Evolutionary conservation across 2,888 invertebrate genomes (phyloP).

Genomic region (Eudasyphora cyanicolor): DNA sequence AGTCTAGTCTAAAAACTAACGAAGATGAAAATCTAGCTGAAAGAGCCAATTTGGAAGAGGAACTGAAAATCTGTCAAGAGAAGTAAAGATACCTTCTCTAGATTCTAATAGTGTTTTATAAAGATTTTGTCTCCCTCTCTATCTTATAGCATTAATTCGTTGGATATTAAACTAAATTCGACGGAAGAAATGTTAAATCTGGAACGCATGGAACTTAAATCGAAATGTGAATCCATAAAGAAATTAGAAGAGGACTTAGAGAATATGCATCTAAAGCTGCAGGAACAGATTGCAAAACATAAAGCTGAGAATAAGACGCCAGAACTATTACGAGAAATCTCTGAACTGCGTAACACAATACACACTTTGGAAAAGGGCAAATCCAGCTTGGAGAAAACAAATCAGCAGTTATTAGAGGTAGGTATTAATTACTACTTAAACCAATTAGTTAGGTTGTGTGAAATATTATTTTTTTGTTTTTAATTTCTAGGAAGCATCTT

Average conservation of each 20-base stretch:
- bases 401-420: conserved; percentile 56
- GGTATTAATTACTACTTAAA: no score
- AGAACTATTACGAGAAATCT: conserved; percentile 48
- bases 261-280: conserved; percentile 43
- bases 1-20: conserved; percentile 39
- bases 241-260: conserved; percentile 61
- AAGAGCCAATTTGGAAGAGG: conserved; percentile 49
- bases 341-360: conserved; percentile 43
- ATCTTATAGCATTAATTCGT: conserved; percentile 38
- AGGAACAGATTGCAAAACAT: conserved; percentile 37
- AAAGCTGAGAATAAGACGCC: conserved; percentile 13
- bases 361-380: conserved; percentile 53
- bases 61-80: conserved; percentile 54
- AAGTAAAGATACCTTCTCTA: conserved; percentile 44
- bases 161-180: conserved; percentile 58
- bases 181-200: conserved; percentile 54
- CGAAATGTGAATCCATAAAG: conserved; percentile 49
- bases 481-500: conserved; percentile 42
- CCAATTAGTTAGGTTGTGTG: no score
- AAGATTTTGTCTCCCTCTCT: not conserved
- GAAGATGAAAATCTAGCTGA: conserved; percentile 53
- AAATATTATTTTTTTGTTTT: not conserved
- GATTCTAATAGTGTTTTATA: not conserved
- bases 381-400: conserved; percentile 11
- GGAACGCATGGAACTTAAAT: conserved; percentile 57